Evolutionary conservation across 2,797 vertebrate species (phyloP).

Genomic region (Acanthurus lineatus): DNA sequence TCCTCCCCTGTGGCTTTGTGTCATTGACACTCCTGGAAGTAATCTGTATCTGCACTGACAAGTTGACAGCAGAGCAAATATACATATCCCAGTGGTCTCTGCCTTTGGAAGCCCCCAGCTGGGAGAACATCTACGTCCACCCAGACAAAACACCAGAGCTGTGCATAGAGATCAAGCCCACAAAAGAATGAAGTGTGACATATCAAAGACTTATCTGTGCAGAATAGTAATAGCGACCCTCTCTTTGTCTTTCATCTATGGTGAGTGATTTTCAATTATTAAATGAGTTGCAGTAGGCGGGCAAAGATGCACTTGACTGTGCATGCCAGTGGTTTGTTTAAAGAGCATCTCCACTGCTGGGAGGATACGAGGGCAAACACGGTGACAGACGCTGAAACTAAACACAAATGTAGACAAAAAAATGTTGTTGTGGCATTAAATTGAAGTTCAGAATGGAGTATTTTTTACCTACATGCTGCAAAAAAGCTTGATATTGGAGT

Average conservation of each 20-base stretch:
- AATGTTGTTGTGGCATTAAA: no score
- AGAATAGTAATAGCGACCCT: background rate
- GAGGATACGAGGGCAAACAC: background rate
- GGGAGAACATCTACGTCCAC: slow-evolving; percentile 23
- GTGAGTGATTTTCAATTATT: slow-evolving; percentile 54
- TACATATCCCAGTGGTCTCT: slow-evolving; percentile 5
- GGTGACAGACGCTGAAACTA: background rate
- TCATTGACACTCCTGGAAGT: slow-evolving; percentile 29
- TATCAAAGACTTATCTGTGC: slow-evolving; percentile 7
- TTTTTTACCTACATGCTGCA: background rate
- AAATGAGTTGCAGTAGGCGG: slow-evolving; percentile 35
- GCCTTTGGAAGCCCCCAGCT: slow-evolving; percentile 3
- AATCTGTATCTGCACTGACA: slow-evolving; percentile 25
- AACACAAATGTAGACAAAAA: background rate
- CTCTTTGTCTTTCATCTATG: slow-evolving; percentile 39
- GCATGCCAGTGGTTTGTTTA: background rate
- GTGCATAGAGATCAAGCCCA: slow-evolving; percentile 7
- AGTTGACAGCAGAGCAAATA: slow-evolving; percentile 28
- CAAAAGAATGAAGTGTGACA: slow-evolving; percentile 7
- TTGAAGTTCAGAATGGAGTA: background rate
- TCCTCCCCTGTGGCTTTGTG: slow-evolving; percentile 14
- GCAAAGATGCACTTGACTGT: background rate
- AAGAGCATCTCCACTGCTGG: background rate
- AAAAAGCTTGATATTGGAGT: background rate
- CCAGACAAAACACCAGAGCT: slow-evolving; percentile 18